These are phyloP conservation scores for Crotalus viridis DNA, from an alignment of 2,113 vertebrate species.

Conservation along the genomic window DNA sequence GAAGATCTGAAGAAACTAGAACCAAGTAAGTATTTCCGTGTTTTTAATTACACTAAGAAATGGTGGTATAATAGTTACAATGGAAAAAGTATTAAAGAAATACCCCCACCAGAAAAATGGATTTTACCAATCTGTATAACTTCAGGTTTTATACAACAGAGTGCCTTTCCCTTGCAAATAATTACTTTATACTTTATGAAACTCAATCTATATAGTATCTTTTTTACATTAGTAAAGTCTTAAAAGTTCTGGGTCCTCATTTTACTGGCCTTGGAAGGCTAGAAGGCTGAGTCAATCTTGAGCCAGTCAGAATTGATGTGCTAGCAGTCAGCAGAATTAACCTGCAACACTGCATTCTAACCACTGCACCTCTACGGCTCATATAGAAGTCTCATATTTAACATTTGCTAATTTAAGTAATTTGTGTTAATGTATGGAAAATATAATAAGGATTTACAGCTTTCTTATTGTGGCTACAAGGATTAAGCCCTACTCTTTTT, in stretches of 20 bases:
- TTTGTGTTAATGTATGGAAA: neutral
- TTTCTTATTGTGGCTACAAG: neutral
- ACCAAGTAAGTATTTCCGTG: slow-evolving; percentile 78
- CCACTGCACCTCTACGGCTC: neutral
- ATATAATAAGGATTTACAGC: neutral
- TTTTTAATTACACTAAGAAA: neutral
- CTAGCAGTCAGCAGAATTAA: neutral
- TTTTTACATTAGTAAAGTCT: neutral
- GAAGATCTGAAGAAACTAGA: slow-evolving; percentile 97
- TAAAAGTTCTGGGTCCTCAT: neutral
- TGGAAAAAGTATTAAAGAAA: slow-evolving; percentile 8
- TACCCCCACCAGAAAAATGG: neutral
- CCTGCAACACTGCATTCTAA: neutral
- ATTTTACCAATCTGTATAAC: neutral
- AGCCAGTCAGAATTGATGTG: neutral
- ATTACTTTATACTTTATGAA: neutral
- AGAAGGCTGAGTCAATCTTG: neutral
- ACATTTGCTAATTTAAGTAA: neutral
- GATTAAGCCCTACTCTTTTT: neutral
- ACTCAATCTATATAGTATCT: neutral
- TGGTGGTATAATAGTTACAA: neutral
- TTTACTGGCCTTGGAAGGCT: neutral
- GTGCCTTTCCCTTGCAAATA: neutral
- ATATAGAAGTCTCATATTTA: neutral
- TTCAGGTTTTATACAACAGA: neutral